Percentiles rank a stretch among this genome's conserved stretches.
These are phyloP conservation scores for Triplophysa tibetana DNA, from an alignment of 2,113 vertebrate genomes.

Conservation along the genomic window DNA sequence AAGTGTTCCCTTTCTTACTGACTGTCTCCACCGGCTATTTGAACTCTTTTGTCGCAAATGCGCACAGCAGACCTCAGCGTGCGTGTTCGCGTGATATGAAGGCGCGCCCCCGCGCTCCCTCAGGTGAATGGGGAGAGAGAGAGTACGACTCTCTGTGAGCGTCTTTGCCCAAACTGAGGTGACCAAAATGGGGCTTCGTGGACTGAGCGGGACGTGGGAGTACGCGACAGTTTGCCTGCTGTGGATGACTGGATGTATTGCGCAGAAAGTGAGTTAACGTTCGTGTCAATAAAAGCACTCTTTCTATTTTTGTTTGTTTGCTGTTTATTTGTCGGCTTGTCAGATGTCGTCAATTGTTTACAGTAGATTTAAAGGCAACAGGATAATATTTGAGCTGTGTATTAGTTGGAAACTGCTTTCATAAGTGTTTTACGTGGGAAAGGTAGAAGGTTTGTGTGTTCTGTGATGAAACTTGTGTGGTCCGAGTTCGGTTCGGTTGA, in stretches of 20 bases:
- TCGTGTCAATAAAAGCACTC: neutral
- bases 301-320: conserved; percentile 45
- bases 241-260: conserved; percentile 20
- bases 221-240: conserved; percentile 26
- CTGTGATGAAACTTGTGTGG: conserved; percentile 33
- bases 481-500: conserved; percentile 2
- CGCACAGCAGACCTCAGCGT: conserved; percentile 42
- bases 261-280: conserved; percentile 37
- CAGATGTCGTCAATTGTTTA: neutral
- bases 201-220: conserved; percentile 5
- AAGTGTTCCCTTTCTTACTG: conserved; percentile 8
- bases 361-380: too few relatives aligned
- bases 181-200: conserved; percentile 30
- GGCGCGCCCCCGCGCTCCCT: conserved; percentile 73
- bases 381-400: too few relatives aligned
- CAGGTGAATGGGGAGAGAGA: conserved; percentile 73
- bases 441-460: neutral
- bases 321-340: conserved; percentile 19
- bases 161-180: neutral
- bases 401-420: neutral
- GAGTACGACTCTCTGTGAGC: neutral
- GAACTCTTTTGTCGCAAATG: conserved; percentile 16
- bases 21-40: neutral
- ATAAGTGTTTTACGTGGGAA: neutral
- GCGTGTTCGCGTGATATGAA: conserved; percentile 68